These are phyloP conservation scores for Mesorhabditis belari DNA, from an alignment of 2,888 invertebrate genomes.

Conservation along the genomic window DNA sequence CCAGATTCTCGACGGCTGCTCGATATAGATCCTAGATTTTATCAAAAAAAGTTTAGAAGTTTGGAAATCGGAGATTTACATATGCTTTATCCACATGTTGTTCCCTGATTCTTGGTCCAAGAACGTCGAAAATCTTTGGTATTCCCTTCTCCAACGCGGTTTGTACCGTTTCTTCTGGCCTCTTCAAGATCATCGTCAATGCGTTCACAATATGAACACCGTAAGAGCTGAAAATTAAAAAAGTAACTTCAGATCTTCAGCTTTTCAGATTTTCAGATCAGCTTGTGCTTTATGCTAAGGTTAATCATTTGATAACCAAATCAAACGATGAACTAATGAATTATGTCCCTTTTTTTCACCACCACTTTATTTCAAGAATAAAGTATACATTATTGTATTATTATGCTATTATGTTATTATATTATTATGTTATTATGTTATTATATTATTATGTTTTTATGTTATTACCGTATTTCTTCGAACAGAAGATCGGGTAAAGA, in stretches of 20 bases:
- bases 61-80: background rate
- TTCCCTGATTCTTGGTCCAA: background rate
- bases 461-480: too few species aligned
- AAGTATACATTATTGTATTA: too few species aligned
- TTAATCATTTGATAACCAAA: too few species aligned
- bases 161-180: background rate
- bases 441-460: too few species aligned
- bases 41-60: too few species aligned
- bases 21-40: background rate
- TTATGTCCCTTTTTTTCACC: too few species aligned
- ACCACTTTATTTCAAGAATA: too few species aligned
- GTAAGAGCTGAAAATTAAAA: background rate
- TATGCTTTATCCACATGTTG: background rate
- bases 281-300: too few species aligned
- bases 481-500: too few species aligned
- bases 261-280: background rate
- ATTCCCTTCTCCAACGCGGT: background rate
- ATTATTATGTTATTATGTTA: too few species aligned
- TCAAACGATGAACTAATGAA: too few species aligned
- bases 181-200: background rate
- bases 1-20: background rate
- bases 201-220: background rate
- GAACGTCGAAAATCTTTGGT: background rate
- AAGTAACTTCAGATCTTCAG: background rate
- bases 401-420: too few species aligned